Percentiles rank a stretch among this genome's conserved stretches.
Evolutionary conservation across 2,113 vertebrate species (phyloP).

Genomic region (Ophthalmotilapia sp.): DNA sequence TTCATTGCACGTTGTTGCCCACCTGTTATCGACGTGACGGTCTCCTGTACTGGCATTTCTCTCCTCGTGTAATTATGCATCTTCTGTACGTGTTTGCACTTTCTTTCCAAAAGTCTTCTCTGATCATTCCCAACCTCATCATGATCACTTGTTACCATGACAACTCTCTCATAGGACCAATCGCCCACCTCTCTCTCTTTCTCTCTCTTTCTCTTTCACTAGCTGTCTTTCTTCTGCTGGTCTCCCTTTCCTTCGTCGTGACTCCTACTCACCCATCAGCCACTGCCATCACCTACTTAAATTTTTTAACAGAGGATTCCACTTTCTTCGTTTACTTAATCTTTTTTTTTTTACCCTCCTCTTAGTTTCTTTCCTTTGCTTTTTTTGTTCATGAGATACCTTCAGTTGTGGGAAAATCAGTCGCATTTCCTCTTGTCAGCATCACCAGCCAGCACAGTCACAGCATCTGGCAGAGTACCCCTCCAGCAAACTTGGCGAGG

Average conservation of each 20-base stretch:
- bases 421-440: neutral
- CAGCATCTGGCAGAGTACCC: neutral
- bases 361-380: neutral
- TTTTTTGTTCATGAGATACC: neutral
- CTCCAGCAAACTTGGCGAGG: neutral
- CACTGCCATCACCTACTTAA: neutral
- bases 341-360: neutral
- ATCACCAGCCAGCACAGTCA: neutral
- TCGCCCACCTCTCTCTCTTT: conserved; percentile 64
- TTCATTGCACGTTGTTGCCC: neutral
- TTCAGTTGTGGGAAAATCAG: neutral
- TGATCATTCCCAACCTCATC: conserved; percentile 54
- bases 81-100: conserved; percentile 20
- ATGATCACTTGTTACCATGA: conserved; percentile 72
- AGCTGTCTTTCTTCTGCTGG: neutral
- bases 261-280: conserved; percentile 26
- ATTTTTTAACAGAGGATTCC: neutral
- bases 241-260: conserved; percentile 27
- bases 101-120: conserved; percentile 40
- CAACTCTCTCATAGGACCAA: conserved; percentile 58
- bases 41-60: neutral
- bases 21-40: neutral
- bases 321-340: neutral
- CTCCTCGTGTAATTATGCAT: neutral
- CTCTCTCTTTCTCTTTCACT: conserved; percentile 1